Evolutionary conservation across 2,113 vertebrate species (phyloP).

Genomic region (Brachirus orientalis): DNA sequence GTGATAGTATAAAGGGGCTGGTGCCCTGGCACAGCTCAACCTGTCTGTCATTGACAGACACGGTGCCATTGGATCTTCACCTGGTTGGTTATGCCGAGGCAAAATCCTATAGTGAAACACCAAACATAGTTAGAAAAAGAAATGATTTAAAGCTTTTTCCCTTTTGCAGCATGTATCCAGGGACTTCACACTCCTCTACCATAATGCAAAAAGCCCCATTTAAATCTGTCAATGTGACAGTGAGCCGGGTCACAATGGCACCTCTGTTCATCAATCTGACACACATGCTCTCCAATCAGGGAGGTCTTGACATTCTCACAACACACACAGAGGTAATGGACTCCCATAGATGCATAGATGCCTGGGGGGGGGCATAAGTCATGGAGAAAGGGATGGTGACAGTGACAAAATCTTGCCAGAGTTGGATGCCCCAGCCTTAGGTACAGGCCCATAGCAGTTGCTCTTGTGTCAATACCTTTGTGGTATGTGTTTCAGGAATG

Average conservation of each 20-base stretch:
- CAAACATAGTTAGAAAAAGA: too few species aligned
- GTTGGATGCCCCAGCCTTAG: constrained; percentile 37
- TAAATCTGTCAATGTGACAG: constrained; percentile 56
- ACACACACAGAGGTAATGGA: constrained; percentile 67
- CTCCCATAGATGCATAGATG: constrained; percentile 58
- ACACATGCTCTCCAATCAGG: constrained; percentile 33
- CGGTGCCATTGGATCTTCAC: too few species aligned
- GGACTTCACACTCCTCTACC: constrained; percentile 16
- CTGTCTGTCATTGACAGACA: too few species aligned
- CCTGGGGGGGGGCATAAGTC: constrained; percentile 64
- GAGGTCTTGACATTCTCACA: constrained; percentile 64
- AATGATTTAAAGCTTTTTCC: constrained; percentile 6
- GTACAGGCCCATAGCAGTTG: constrained; percentile 28
- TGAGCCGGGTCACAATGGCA: constrained; percentile 62
- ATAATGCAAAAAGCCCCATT: constrained; percentile 17
- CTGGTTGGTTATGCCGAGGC: too few species aligned
- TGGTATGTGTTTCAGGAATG: constrained; percentile 26
- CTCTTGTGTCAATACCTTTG: constrained; percentile 38
- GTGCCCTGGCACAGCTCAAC: too few species aligned
- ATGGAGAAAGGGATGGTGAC: constrained; percentile 59
- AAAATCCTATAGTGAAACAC: too few species aligned
- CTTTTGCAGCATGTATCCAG: constrained; percentile 10
- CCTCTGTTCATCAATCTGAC: constrained; percentile 70
- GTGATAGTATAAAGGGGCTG: too few species aligned
- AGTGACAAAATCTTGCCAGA: constrained; percentile 59